Evolutionary conservation across 1,140 invertebrate species (phyloP).

Genomic region (Pantala flavescens): DNA sequence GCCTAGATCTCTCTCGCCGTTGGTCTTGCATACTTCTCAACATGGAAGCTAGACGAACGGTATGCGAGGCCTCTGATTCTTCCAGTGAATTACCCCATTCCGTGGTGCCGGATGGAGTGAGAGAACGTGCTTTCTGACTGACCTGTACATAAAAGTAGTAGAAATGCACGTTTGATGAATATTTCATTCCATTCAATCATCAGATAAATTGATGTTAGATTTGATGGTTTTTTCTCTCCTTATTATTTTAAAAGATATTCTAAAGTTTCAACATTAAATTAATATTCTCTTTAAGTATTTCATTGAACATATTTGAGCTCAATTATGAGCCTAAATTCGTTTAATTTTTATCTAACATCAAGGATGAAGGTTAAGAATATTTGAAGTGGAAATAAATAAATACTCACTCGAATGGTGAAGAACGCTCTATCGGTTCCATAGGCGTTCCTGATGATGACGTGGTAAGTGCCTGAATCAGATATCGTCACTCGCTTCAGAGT

Average conservation of each 20-base stretch:
- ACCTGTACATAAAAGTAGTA: conserved; percentile 35
- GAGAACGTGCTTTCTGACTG: conserved; percentile 52
- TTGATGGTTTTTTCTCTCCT: too few species aligned
- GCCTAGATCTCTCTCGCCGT: conserved; percentile 35
- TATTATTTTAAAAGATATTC: too few species aligned
- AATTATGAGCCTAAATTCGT: too few species aligned
- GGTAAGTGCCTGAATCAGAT: conserved; percentile 89
- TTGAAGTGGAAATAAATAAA: neutral
- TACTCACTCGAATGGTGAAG: conserved; percentile 63
- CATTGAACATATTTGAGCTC: too few species aligned
- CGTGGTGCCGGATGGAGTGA: conserved; percentile 36
- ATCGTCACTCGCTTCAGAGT: conserved; percentile 73
- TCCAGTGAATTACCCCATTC: neutral
- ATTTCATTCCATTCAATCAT: too few species aligned
- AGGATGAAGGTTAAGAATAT: too few species aligned
- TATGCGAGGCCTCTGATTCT: conserved; percentile 17
- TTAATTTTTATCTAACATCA: too few species aligned
- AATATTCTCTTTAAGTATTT: too few species aligned
- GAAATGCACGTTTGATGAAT: neutral
- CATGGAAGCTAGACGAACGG: conserved; percentile 28
- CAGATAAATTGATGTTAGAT: too few species aligned
- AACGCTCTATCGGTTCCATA: conserved; percentile 78
- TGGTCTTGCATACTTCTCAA: conserved; percentile 30
- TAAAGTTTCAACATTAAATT: too few species aligned
- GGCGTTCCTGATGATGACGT: conserved; percentile 81